Evolutionary conservation across 2,113 vertebrate genomes (phyloP), one percentile per base, ranked within the genome.

Genomic region (Pontoporia blainvillei): DNA sequence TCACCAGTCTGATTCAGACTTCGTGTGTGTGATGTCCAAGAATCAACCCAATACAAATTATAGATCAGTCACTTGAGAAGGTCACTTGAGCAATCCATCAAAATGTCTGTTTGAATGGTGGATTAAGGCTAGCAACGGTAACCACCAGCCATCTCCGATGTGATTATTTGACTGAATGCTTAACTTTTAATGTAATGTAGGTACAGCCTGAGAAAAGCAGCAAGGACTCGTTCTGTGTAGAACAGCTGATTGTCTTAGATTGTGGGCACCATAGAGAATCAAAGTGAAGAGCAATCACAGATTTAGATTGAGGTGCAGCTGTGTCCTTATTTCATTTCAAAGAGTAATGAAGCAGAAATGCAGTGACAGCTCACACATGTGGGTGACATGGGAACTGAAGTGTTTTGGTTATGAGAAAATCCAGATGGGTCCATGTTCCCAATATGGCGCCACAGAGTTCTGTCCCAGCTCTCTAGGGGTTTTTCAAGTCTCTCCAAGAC

Each of bases 261-360:
- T 49, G 23, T 83, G 86, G 82, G 94, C 87, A 95, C 96, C 93
- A 93, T 29, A 96, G 96, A 96, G 95, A 97, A 96, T 97, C 93
- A 57, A 81, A 96, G 79, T 86, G 76, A 97, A 96, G 96, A 96
- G 94, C 96, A 90, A 87, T 93, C 83, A 84, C 86, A 95, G 96
- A 95, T 95, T 96, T 95, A 93, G 94, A 95, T 75, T 93, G 95
- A 96, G 93, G 89, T 97, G 89, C 95, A 98, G 97, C 94, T 97
- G 97, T 95, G 97, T 91, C 95, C 98, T 97, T 97, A 96, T 96
- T 97, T 97, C 91, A 95, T 97, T 97, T 96, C 78, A 64, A 88
- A 91, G 94, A 59, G 95, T 96, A 97, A 97, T 96, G 97, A 97
- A 94, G 97, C 92, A 94, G 97, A 97, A 98, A 96, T 86, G 49